Evolutionary conservation across 2,113 vertebrate genomes (phyloP).

Genomic region (Phasianus colchicus): DNA sequence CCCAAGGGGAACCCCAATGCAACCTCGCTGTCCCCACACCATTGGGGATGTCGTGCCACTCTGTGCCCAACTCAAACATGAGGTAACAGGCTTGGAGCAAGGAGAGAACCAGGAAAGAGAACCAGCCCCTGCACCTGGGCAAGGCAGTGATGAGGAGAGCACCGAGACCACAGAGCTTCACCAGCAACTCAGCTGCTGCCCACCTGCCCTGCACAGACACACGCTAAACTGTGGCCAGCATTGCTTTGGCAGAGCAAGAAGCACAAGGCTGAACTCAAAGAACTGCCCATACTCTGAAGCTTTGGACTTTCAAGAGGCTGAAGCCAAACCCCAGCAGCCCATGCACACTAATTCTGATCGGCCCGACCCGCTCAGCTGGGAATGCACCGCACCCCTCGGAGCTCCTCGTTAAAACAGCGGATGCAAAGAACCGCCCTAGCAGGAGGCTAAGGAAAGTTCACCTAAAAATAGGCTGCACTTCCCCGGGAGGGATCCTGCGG

Average conservation of each 20-base stretch:
- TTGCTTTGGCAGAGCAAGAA: neutral
- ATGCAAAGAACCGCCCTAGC: neutral
- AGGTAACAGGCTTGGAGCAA: no score
- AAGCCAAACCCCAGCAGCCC: neutral
- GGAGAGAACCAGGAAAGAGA: neutral
- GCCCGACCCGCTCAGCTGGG: fast-evolving
- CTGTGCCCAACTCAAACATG: neutral
- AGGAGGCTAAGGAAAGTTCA: conserved; percentile 27
- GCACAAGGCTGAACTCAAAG: neutral
- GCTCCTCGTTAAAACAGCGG: neutral
- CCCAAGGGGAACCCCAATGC: neutral
- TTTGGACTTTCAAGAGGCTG: neutral
- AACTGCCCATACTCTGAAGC: fast-evolving
- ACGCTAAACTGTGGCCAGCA: neutral
- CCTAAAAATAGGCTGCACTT: conserved; percentile 59
- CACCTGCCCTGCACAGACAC: fast-evolving
- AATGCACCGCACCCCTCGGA: neutral
- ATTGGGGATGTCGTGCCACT: neutral
- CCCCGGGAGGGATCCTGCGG: neutral
- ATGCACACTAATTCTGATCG: neutral
- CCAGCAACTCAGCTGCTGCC: neutral
- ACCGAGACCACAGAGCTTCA: fast-evolving
- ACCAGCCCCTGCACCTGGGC: neutral
- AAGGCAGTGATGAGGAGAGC: fast-evolving
- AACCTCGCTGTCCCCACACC: neutral